Evolutionary conservation across 1,140 invertebrate species (phyloP), one percentile per base, ranked within the genome.

Genomic region (Chymomyza costata): DNA sequence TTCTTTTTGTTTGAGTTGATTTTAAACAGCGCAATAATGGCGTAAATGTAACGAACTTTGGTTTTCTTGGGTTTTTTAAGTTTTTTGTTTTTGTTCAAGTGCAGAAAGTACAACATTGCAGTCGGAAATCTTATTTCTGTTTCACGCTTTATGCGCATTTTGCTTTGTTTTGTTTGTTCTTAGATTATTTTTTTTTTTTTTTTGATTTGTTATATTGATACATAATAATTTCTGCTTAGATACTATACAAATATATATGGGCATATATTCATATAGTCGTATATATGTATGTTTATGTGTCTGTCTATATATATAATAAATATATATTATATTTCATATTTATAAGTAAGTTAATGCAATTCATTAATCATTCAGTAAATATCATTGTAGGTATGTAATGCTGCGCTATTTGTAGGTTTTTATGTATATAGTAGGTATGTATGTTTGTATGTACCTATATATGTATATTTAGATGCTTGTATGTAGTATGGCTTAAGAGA

Each of bases 201-300:
- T 17, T 13, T 16, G 34, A 32, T 18, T 6, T 6, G 13, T 14
- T 37, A 37, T 19, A 16, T 21, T 10, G 5, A 10, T 30, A 53
- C 41, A 44, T 62, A 38, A 41, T 53, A 67, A 51, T 45, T 61
- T 50, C 34, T 55, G 44, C 55, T 69, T 65, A 70, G 59, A 65
- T 37, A 48, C 55, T 70, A 60, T 65, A 69, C 60, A 65, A 54
- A 14, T 58, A 35, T 49, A 56, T 46, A 39, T 40, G 11, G 43
- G 18, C 50, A 34, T 47, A 35, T 49, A 45, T 32, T 38, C 13
- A 11, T 55, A 39, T 54, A 48, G 17, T 17, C 39, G 32, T 38
- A 46, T 53, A 17, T 58, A 51, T 47, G 37, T 57, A 46, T 52
- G 25, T 65, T 14, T 58, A 60, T 37, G 8, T 63, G 54, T n/a